Evolutionary conservation across 2,113 vertebrate genomes (phyloP).

Genomic region (rabbit (Oryctolagus cuniculus)): mOryCun1.1 NC_091447.1:66979001-66979500

Average conservation of each 20-base stretch:
- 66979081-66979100: not conserved
- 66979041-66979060: not conserved
- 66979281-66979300: constrained; percentile 98
- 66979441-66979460: not conserved
- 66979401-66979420: not conserved
- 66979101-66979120: too few species aligned
- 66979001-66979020: not conserved
- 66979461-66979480: not conserved
- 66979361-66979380: constrained; percentile 89
- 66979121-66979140: too few species aligned
- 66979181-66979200: not conserved
- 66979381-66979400: not conserved
- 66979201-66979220: too few species aligned
- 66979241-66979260: not conserved
- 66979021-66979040: too few species aligned
- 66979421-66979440: not conserved
- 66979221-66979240: not conserved
- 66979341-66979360: constrained; percentile 96
- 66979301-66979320: constrained; percentile 97
- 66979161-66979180: not conserved
- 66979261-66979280: constrained; percentile 98
- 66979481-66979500: not conserved
- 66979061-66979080: not conserved
- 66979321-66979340: constrained; percentile 95
- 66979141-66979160: too few species aligned